A percentile compares a stretch with the other conserved stretches of the same genome.
Conservation (phyloP, 2,113 vertebrate species). For the Upupa epops region DNA sequence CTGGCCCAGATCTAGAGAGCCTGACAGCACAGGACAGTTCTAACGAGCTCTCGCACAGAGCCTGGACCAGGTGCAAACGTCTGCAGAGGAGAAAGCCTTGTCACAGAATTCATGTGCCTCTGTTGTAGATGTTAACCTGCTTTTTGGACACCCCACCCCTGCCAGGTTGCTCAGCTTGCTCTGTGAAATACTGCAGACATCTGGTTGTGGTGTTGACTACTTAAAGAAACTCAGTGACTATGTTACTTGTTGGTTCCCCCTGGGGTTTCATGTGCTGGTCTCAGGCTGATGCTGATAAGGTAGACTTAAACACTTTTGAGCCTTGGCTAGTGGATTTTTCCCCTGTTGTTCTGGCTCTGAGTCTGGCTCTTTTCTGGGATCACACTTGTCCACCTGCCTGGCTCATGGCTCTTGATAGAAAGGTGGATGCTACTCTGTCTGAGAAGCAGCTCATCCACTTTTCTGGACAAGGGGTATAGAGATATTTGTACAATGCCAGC, state of each 20-base stretch:
- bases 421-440: neutral
- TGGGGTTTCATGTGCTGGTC: neutral
- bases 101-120: neutral
- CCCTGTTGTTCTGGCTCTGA: neutral
- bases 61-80: neutral
- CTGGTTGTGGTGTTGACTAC: neutral
- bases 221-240: neutral
- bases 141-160: neutral
- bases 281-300: neutral
- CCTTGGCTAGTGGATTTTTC: no score
- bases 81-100: neutral
- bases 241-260: fast-evolving
- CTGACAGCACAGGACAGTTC: neutral
- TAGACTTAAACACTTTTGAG: neutral
- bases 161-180: neutral
- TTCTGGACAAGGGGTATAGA: neutral
- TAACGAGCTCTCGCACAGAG: neutral
- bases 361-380: neutral
- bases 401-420: neutral
- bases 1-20: neutral
- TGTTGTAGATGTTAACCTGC: neutral
- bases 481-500: neutral
- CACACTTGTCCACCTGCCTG: neutral
- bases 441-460: fast-evolving
- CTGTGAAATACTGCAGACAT: neutral